Evolutionary conservation across 2,797 vertebrate genomes (phyloP).

Genomic region (Adrianichthys oophorus): DNA sequence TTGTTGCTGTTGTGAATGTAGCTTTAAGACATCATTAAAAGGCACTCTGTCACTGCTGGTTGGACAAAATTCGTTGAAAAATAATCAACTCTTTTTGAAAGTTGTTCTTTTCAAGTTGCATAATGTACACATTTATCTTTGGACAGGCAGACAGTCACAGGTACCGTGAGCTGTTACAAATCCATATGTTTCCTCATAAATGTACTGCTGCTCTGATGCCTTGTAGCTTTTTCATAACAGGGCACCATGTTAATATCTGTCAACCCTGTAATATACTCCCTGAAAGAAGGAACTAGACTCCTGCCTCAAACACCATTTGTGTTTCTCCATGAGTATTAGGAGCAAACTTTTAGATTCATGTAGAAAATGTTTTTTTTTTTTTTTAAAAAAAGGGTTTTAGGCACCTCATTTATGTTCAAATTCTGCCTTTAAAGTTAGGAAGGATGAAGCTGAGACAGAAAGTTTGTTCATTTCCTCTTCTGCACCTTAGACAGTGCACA

Average conservation of each 20-base stretch:
- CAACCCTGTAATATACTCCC: slow-evolving; percentile 31
- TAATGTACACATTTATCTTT: too few relatives aligned
- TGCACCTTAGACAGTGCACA: slow-evolving; percentile 47
- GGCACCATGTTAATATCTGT: slow-evolving; percentile 34
- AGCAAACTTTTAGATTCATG: slow-evolving; percentile 6
- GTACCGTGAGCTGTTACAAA: slow-evolving; percentile 49
- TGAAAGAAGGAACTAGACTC: slow-evolving; percentile 10
- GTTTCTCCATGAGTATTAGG: slow-evolving; percentile 17
- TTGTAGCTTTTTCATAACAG: slow-evolving; percentile 33
- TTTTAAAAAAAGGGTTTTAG: slow-evolving; percentile 7
- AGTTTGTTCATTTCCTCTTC: slow-evolving; percentile 60
- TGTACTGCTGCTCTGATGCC: slow-evolving; percentile 39
- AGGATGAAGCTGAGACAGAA: slow-evolving; percentile 41
- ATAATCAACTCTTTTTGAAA: too few relatives aligned
- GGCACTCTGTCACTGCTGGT: too few relatives aligned
- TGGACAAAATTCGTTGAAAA: too few relatives aligned
- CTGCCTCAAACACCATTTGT: slow-evolving; percentile 26
- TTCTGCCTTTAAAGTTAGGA: slow-evolving; percentile 18
- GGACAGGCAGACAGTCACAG: slow-evolving; percentile 50
- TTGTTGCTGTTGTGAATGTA: too few relatives aligned
- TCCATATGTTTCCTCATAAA: slow-evolving; percentile 33
- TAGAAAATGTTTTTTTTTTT: too few relatives aligned
- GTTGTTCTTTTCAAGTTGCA: too few relatives aligned
- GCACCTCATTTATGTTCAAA: slow-evolving; percentile 5
- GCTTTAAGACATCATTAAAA: too few relatives aligned